Evolutionary conservation across 2,888 invertebrate genomes (phyloP).

Genomic region (Mycalesis mineus): DNA sequence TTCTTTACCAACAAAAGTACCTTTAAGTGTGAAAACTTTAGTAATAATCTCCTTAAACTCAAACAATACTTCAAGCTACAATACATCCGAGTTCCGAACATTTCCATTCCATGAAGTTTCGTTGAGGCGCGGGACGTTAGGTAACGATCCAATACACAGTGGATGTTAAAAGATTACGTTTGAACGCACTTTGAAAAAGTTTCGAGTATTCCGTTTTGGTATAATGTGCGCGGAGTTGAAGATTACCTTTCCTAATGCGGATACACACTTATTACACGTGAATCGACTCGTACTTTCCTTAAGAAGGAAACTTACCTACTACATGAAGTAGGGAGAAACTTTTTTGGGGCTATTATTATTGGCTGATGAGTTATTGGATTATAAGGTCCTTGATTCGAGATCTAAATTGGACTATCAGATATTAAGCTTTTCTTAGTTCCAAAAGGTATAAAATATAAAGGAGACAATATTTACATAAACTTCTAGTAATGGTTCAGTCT

Average conservation of each 20-base stretch:
- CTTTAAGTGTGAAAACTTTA: conserved; percentile 27
- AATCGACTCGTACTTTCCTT: too few relatives aligned
- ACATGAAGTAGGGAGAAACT: background rate
- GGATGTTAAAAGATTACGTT: conserved; percentile 25
- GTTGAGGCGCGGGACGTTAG: conserved; percentile 23
- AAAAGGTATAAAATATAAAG: too few relatives aligned
- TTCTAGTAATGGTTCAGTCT: too few relatives aligned
- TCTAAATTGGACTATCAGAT: too few relatives aligned
- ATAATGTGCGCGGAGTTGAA: background rate
- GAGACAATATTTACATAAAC: too few relatives aligned
- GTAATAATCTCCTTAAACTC: conserved; percentile 31
- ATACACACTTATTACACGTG: background rate
- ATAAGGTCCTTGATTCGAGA: too few relatives aligned
- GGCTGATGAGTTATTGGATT: too few relatives aligned
- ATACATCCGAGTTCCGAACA: conserved; percentile 30
- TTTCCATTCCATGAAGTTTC: conserved; percentile 31
- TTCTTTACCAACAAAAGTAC: conserved; percentile 15
- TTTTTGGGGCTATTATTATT: too few relatives aligned
- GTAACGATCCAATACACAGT: conserved; percentile 27
- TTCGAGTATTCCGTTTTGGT: conserved; percentile 6
- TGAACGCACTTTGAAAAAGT: conserved; percentile 26
- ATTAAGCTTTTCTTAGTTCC: too few relatives aligned
- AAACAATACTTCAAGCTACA: conserved; percentile 28
- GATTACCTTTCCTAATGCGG: background rate
- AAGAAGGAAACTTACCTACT: background rate